Percentiles rank a stretch among this genome's conserved stretches.
Conservation (phyloP, 2,888 invertebrate species). For the Latheticus oryzae region DNA sequence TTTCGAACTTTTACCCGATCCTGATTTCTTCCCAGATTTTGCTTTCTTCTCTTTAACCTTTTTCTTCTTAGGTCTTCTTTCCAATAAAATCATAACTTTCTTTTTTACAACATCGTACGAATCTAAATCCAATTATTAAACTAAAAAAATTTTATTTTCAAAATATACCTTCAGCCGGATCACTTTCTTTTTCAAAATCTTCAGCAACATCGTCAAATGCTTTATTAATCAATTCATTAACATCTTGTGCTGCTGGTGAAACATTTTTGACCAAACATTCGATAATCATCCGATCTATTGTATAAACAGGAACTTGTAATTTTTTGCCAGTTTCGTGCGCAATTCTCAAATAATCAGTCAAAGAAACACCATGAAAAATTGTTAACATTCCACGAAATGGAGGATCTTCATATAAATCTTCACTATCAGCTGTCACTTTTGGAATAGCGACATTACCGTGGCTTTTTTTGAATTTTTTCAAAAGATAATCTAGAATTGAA, state of each 20-base stretch:
- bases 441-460: background rate
- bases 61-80: slow-evolving; percentile 31
- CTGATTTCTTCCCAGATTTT: slow-evolving; percentile 16
- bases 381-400: slow-evolving; percentile 59
- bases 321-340: slow-evolving; percentile 63
- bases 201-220: slow-evolving; percentile 48
- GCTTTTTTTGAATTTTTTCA: background rate
- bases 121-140: slow-evolving; percentile 48
- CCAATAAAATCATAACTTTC: slow-evolving; percentile 51
- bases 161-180: slow-evolving; percentile 45
- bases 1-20: slow-evolving; percentile 24
- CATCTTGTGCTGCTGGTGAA: slow-evolving; percentile 50
- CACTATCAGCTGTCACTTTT: slow-evolving; percentile 4
- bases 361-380: slow-evolving; percentile 66
- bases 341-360: slow-evolving; percentile 51
- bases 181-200: slow-evolving; percentile 46
- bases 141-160: slow-evolving; percentile 1
- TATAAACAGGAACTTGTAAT: slow-evolving; percentile 66
- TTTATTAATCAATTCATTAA: slow-evolving; percentile 54
- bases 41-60: slow-evolving; percentile 24
- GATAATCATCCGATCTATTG: slow-evolving; percentile 68
- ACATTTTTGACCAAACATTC: slow-evolving; percentile 62
- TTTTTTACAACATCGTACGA: slow-evolving; percentile 53
- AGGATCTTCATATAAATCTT: slow-evolving; percentile 17
- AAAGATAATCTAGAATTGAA: background rate